These are phyloP conservation scores for Cryptosula pallasiana DNA, from an alignment of 2,888 invertebrate species.

Conservation along the genomic window DNA sequence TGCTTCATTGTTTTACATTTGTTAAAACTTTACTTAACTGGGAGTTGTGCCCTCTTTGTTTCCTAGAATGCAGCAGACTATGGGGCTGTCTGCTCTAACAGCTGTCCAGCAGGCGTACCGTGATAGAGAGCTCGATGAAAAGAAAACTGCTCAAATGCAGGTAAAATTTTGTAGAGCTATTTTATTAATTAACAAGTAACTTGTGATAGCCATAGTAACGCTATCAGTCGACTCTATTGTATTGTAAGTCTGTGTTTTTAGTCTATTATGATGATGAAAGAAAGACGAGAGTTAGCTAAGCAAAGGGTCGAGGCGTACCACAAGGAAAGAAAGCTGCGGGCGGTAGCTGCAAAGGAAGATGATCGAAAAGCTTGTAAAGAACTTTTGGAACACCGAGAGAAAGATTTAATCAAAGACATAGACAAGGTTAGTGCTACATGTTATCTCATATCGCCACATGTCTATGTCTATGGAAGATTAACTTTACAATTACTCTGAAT, in stretches of 20 bases:
- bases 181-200: too few species aligned
- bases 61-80: slow-evolving; percentile 42
- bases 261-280: slow-evolving; percentile 39
- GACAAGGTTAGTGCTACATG: slow-evolving; percentile 17
- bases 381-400: not conserved
- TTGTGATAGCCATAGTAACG: too few species aligned
- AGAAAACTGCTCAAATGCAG: slow-evolving; percentile 39
- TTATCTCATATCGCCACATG: too few species aligned
- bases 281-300: slow-evolving; percentile 42
- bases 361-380: not conserved
- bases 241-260: too few species aligned
- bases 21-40: too few species aligned
- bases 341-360: not conserved
- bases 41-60: too few species aligned
- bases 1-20: too few species aligned
- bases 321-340: slow-evolving; percentile 36
- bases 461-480: too few species aligned
- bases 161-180: too few species aligned
- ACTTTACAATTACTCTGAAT: too few species aligned
- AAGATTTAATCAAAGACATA: not conserved
- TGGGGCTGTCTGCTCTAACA: slow-evolving; percentile 45
- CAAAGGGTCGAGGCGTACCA: slow-evolving; percentile 40
- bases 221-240: too few species aligned
- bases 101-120: slow-evolving; percentile 50
- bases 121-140: slow-evolving; percentile 45